Base-by-base conservation (phyloP, 2,113 vertebrate genomes). In the Rhinichthys klamathensis region DNA sequence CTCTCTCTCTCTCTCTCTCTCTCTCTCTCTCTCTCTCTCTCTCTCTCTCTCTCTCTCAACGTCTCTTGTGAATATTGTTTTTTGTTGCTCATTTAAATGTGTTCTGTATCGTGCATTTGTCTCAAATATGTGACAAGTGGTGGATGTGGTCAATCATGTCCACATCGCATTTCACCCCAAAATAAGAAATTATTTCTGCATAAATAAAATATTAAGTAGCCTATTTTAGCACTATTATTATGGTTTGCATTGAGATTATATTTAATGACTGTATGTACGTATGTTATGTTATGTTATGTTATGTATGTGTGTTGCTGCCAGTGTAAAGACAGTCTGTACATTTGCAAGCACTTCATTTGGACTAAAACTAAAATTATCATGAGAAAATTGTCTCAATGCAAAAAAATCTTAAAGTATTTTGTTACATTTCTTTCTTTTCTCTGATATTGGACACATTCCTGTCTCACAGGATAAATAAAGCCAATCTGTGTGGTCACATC, bases 1-100 rank as follows among this genome's bases (percentile, higher is more conserved):
- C 78, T 85, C 73, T 63, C 60, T 38, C 78, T 23, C 84, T 69
- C 85, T 85, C 18, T 32, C 84, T 54, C 82, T 72, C 76, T 11
- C 70, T 11, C 35, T 58, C 73, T 85, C 73, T 63, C 60, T 38
- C 78, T 23, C 84, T 73, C 85, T 85, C 18, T 32, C 35, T 38
- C 35, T 41, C 38, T 41, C 38, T 41, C 38, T 41, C 38, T 41
- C 8, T n/a, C 49, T 73, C 21, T 61, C 23, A 8, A 2, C 3
- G 0, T 72, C 25, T 70, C 41, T 72, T 32, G 21, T 27, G 70
- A 15, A 74, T 74, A 46, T 73, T 16, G 2, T 12, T 15, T 73
- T 73, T 46, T 73, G 12, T 73, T 25, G 12, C 70, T 74, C 5
- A 74, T 74, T 27, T 46, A 25, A 44, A 27, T 74, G 12, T 2